Evolutionary conservation across 2,797 vertebrate genomes (phyloP), one percentile per base, ranked within the genome.

Genomic region (Melanotaenia boesemani): DNA sequence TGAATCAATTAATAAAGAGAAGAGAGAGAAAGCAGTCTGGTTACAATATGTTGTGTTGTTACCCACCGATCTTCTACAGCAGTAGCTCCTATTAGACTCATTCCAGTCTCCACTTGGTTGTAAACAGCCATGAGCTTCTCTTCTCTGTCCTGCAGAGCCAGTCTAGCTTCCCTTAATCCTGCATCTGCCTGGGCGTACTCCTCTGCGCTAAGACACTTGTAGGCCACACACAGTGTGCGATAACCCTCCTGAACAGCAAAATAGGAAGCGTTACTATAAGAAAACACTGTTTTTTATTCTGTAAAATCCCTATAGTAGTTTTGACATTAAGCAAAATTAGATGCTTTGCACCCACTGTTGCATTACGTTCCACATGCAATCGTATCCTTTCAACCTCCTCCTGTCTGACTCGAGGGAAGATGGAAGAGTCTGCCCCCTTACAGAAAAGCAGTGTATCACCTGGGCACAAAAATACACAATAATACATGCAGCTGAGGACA

Each of bases 51-150:
- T 46, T 54, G n/a, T 60, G 37, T 28, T 4, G 30, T 18, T 36
- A 84, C 94, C 66, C 81, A 99, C 98, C 96, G 95, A 94, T 99
- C 98, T 88, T 99, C 98, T 13, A 99, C 98, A 20, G 98, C 97
- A 5, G 98, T 99, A 9, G 98, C 97, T 81, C 98, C 98, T 41
- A 99, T 97, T 76, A 99, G 94, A 89, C 94, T 96, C 97, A 99
- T 98, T 78, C 93, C 94, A 0, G 91, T 96, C 90, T 99, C 98
- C 82, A 97, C 95, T 80, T 96, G 95, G 76, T 99, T 97, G 90
- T 97, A 98, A 82, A 97, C 93, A 64, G 92, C 94, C 63, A 95
- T 95, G 88, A 99, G 95, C 92, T 94, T 97, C 84, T 97, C 95
- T 86, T 99, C 97, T 89, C 98, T 95, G 85, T 98, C 96, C 89